Evolutionary conservation across 2,888 invertebrate species (phyloP).

Genomic region (Diloba caeruleocephala): DNA sequence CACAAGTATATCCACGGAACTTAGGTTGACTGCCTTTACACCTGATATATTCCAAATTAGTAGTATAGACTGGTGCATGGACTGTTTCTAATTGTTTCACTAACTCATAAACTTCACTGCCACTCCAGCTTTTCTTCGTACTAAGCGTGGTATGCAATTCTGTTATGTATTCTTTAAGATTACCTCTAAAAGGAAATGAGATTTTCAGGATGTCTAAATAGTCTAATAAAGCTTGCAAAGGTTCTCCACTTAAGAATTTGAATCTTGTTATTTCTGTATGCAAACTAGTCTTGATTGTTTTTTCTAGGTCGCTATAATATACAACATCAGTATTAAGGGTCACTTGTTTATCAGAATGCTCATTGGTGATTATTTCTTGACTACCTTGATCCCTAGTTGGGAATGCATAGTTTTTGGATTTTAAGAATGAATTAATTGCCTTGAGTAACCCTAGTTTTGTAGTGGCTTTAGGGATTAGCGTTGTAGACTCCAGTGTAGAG

Average conservation of each 20-base stretch:
- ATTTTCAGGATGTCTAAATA: conserved; percentile 92
- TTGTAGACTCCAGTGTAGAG: conserved; percentile 71
- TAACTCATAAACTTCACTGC: conserved; percentile 89
- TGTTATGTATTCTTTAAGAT: conserved; percentile 91
- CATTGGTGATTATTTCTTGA: conserved; percentile 58
- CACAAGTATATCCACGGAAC: conserved; percentile 97
- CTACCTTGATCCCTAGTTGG: conserved; percentile 65
- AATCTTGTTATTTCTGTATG: conserved; percentile 94
- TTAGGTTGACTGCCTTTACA: conserved; percentile 94
- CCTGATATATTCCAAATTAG: conserved; percentile 91
- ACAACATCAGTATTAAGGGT: conserved; percentile 87
- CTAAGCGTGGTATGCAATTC: conserved; percentile 88
- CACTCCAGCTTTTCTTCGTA: conserved; percentile 86
- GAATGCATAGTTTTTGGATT: conserved; percentile 80
- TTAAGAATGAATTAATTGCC: conserved; percentile 87
- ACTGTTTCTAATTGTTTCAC: conserved; percentile 87
- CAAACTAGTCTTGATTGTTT: conserved; percentile 94
- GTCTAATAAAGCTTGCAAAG: conserved; percentile 92
- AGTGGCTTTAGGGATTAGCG: conserved; percentile 76
- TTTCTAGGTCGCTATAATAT: conserved; percentile 96
- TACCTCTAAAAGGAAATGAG: conserved; percentile 94
- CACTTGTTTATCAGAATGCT: conserved; percentile 51
- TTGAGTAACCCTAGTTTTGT: conserved; percentile 81
- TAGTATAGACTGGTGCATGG: conserved; percentile 88
- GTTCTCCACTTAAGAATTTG: conserved; percentile 91